A percentile compares a stretch with the other conserved stretches of the same genome.
Evolutionary conservation across 1,140 invertebrate species (phyloP).

Genomic region (Drosophila baimaii): DNA sequence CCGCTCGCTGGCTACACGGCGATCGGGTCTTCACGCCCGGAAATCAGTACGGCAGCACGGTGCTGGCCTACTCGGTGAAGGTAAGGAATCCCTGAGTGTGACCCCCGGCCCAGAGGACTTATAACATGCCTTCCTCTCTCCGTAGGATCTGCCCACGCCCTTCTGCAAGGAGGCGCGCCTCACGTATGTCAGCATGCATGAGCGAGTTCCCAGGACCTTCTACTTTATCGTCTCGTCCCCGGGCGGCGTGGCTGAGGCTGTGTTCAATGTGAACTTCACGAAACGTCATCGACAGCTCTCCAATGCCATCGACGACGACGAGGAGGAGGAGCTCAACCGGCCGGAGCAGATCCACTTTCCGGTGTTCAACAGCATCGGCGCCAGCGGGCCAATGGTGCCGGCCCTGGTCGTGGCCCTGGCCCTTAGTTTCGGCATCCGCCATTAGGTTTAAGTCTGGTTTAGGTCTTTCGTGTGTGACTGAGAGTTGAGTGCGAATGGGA

Average conservation of each 20-base stretch:
- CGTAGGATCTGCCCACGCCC: slow-evolving; percentile 80
- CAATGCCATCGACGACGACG: slow-evolving; percentile 80
- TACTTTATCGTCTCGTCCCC: slow-evolving; percentile 84
- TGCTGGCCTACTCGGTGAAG: slow-evolving; percentile 82
- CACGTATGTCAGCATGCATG: slow-evolving; percentile 84
- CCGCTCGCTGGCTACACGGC: slow-evolving; percentile 83
- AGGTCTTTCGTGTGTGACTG: slow-evolving; percentile 13
- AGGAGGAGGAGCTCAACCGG: slow-evolving; percentile 81
- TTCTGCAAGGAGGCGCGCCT: slow-evolving; percentile 84
- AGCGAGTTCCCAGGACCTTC: slow-evolving; percentile 81
- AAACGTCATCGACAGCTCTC: slow-evolving; percentile 78
- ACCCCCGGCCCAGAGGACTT: background rate
- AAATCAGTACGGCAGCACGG: slow-evolving; percentile 83
- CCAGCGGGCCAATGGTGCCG: slow-evolving; percentile 14
- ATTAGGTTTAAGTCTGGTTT: slow-evolving; percentile 50
- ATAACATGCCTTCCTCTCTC: background rate
- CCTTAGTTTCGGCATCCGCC: slow-evolving; percentile 35
- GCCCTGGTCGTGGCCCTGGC: slow-evolving; percentile 26
- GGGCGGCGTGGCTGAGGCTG: slow-evolving; percentile 80
- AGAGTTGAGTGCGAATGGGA: slow-evolving; percentile 5
- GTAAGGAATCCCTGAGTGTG: slow-evolving; percentile 36
- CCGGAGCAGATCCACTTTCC: slow-evolving; percentile 84
- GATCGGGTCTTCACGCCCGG: slow-evolving; percentile 84
- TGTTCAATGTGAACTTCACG: slow-evolving; percentile 83
- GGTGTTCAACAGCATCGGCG: slow-evolving; percentile 65